Percentiles rank a stretch among this genome's conserved stretches.
phyloP scores from a whole-genome alignment of 2,797 vertebrate genomes.

The Rachycentron canadum region DNA sequence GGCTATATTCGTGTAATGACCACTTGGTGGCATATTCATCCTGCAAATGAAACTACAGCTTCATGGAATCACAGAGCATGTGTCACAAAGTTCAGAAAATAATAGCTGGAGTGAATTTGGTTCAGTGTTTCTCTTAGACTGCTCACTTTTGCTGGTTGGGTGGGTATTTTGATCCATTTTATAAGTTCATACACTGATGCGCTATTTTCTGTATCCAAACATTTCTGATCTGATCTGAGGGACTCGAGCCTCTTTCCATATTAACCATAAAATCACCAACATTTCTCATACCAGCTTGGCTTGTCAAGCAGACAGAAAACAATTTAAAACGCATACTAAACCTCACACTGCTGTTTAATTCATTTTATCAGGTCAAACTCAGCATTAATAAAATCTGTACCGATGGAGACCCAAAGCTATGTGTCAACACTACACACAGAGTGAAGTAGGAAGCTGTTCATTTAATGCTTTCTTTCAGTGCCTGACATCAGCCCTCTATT shows the following conservation, averaged over 20 bases:
- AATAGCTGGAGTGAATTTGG: neutral
- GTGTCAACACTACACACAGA: too few relatives aligned
- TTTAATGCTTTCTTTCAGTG: neutral
- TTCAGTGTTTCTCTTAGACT: neutral
- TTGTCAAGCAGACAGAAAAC: neutral
- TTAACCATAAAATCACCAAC: neutral
- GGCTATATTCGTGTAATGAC: slow-evolving; percentile 19
- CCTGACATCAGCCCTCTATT: neutral
- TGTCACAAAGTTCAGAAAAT: neutral
- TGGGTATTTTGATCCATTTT: neutral
- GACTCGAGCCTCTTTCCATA: neutral
- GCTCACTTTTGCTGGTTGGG: neutral
- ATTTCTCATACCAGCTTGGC: neutral
- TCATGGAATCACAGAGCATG: neutral
- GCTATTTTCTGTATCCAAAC: neutral
- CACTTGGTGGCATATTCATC: slow-evolving; percentile 51
- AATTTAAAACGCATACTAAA: neutral
- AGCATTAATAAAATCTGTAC: neutral
- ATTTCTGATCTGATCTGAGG: neutral
- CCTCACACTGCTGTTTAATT: too few relatives aligned
- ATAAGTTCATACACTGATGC: neutral
- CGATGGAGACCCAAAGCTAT: neutral
- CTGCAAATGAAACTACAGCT: neutral
- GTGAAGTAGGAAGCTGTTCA: neutral
- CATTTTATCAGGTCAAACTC: neutral